A percentile compares a stretch with the other conserved stretches of the same genome.
Conservation (phyloP, 2,113 vertebrate species). For the Tenrec ecaudatus region DNA sequence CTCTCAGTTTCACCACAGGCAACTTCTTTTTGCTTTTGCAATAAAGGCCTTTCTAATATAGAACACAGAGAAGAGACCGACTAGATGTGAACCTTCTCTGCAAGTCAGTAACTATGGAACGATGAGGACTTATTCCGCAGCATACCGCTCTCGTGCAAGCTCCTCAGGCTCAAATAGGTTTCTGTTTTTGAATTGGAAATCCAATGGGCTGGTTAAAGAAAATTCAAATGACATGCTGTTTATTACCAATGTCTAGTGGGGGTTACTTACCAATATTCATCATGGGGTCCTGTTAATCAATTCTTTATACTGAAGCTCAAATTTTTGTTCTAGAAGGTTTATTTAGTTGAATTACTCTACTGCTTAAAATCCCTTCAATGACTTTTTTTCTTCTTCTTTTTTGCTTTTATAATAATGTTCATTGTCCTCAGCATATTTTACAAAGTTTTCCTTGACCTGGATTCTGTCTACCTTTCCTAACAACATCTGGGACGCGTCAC, state of each 20-base stretch:
- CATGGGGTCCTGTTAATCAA: neutral
- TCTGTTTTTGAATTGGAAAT: neutral
- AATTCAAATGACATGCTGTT: neutral
- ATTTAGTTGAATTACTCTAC: constrained; percentile 20
- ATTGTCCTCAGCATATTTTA: neutral
- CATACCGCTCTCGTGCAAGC: neutral
- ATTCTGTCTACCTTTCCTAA: neutral
- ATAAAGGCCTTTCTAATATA: constrained; percentile 10
- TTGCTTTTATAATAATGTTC: constrained; percentile 37
- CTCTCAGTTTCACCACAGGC: constrained; percentile 17
- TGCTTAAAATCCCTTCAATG: constrained; percentile 3
- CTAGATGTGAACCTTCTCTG: neutral
- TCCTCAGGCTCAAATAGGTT: neutral
- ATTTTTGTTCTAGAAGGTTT: constrained; percentile 31
- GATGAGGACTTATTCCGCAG: constrained; percentile 8
- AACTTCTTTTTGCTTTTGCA: neutral
- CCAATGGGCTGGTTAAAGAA: neutral
- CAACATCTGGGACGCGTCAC: neutral
- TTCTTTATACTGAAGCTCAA: neutral
- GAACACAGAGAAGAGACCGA: neutral
- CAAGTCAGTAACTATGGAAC: neutral
- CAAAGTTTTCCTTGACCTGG: neutral
- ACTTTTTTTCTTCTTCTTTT: neutral
- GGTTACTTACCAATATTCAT: constrained; percentile 2
- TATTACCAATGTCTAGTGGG: neutral